Conservation (phyloP, 2,888 invertebrate genomes). For the Sesamia inferens region DNA sequence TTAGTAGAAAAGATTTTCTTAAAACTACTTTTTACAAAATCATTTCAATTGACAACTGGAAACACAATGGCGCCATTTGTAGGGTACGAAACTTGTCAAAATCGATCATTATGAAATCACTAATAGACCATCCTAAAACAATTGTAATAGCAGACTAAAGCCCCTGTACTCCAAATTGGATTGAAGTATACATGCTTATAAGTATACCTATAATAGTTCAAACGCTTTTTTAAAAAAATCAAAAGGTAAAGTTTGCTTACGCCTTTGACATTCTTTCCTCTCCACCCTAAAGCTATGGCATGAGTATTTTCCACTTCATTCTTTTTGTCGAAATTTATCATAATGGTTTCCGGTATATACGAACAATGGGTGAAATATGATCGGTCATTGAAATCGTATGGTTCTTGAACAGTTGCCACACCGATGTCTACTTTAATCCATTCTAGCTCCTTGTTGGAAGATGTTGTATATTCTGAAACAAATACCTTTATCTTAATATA, state of each 20-base stretch:
- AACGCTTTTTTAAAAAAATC: neutral
- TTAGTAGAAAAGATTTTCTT: no score
- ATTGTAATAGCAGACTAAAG: no score
- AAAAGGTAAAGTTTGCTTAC: constrained; percentile 21
- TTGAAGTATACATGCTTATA: neutral
- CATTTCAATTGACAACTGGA: no score
- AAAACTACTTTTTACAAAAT: no score
- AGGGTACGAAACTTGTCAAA: no score
- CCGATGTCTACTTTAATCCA: constrained; percentile 56
- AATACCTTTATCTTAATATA: neutral
- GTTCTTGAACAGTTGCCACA: constrained; percentile 55
- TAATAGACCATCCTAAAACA: no score
- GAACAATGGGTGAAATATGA: constrained; percentile 47
- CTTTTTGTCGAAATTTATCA: constrained; percentile 37
- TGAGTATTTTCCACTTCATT: constrained; percentile 9
- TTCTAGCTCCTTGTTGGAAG: constrained; percentile 2
- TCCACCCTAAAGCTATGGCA: constrained; percentile 40
- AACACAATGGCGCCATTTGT: no score
- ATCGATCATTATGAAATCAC: no score
- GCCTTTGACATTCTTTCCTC: neutral
- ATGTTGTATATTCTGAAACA: constrained; percentile 43
- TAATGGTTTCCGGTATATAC: constrained; percentile 50
- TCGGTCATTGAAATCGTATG: constrained; percentile 53
- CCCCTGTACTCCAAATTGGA: neutral
- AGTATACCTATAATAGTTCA: neutral